These are phyloP conservation scores for Poecilia wingei DNA, from an alignment of 2,797 vertebrate species.

Conservation along the genomic window DNA sequence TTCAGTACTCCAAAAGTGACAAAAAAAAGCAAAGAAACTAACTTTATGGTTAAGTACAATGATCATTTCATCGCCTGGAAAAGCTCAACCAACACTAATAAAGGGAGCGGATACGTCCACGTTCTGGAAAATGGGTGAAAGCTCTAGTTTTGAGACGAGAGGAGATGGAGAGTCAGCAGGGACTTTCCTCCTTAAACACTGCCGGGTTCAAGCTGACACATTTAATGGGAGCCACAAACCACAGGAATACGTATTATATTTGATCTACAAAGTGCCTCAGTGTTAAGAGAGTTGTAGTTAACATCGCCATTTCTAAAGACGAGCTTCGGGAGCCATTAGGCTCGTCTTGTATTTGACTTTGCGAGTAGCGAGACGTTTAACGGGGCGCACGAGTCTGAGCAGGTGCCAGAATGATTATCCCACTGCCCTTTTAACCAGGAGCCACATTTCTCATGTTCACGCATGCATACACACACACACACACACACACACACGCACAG, in stretches of 20 bases:
- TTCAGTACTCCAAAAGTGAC: neutral
- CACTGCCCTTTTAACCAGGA: conserved; percentile 60
- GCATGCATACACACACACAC: conserved; percentile 12
- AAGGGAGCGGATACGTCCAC: neutral
- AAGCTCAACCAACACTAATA: neutral
- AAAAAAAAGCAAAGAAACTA: neutral
- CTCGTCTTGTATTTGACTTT: conserved; percentile 76
- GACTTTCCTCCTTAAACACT: conserved; percentile 19
- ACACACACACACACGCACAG: neutral
- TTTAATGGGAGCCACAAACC: conserved; percentile 57
- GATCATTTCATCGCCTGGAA: neutral
- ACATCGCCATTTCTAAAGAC: conserved; percentile 72
- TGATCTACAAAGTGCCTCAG: conserved; percentile 54
- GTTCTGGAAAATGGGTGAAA: conserved; percentile 12
- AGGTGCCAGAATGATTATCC: conserved; percentile 68
- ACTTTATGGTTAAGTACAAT: neutral
- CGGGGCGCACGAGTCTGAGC: conserved; percentile 52
- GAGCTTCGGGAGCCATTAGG: conserved; percentile 74
- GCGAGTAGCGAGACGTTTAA: conserved; percentile 59
- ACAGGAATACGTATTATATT: conserved; percentile 61
- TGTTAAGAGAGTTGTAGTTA: conserved; percentile 75
- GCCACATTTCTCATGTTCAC: conserved; percentile 56
- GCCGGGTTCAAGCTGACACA: conserved; percentile 40
- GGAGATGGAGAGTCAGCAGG: conserved; percentile 31
- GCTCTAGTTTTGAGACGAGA: conserved; percentile 40